Percentiles rank a stretch among this genome's conserved stretches.
phyloP scores from a whole-genome alignment of 2,113 vertebrate species.

The Melanerpes formicivorus region DNA sequence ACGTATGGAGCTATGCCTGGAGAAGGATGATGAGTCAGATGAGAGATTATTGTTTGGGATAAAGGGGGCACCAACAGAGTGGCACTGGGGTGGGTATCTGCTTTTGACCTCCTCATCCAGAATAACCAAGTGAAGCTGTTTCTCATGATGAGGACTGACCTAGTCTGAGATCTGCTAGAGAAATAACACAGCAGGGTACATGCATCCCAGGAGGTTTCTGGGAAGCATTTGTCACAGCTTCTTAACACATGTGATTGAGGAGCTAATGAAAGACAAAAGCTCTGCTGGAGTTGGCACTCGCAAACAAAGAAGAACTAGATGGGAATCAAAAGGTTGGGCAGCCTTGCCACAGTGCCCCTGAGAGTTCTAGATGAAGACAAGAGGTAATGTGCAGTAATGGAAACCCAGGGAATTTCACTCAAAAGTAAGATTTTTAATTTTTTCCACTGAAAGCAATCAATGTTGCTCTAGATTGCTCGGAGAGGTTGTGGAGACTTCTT shows the following conservation, averaged over 20 bases:
- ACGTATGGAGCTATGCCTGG: neutral
- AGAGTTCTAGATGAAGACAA: neutral
- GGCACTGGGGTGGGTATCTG: neutral
- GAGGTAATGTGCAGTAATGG: neutral
- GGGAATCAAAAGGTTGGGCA: neutral
- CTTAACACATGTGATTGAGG: neutral
- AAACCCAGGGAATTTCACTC: neutral
- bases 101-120: neutral
- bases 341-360: neutral
- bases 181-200: neutral
- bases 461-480: neutral
- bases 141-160: neutral
- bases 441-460: neutral
- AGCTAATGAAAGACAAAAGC: neutral
- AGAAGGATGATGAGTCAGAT: neutral
- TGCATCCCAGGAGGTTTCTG: neutral
- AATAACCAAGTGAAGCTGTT: neutral
- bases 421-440: neutral
- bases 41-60: neutral
- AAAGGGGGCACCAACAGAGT: rapidly evolving
- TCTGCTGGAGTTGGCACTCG: neutral
- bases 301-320: neutral
- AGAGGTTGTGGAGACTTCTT: neutral
- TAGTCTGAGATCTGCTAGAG: neutral
- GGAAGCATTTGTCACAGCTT: neutral